Conservation (phyloP, 2,888 invertebrate species). For the Platycheirus rosarum region DNA sequence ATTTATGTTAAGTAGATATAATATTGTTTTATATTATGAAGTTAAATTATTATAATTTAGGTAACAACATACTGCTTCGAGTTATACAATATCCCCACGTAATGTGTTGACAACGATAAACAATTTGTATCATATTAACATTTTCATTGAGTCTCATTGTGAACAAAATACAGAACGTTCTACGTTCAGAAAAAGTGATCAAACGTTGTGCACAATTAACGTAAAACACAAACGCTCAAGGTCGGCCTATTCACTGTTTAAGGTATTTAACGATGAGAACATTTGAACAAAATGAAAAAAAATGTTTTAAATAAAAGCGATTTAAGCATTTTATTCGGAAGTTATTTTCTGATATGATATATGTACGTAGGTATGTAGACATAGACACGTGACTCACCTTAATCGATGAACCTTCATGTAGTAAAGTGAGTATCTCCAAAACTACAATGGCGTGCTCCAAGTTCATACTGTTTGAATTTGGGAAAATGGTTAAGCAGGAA, state of each 20-base stretch:
- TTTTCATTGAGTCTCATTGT: conserved; percentile 59
- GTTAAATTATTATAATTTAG: background rate
- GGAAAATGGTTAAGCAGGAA: conserved; percentile 35
- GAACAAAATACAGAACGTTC: conserved; percentile 22
- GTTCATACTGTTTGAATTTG: conserved; percentile 56
- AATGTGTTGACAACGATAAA: conserved; percentile 36
- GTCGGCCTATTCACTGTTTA: conserved; percentile 19
- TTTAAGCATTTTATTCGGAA: conserved; percentile 27
- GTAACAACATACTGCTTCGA: background rate
- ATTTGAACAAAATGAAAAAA: conserved; percentile 15
- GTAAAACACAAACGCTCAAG: conserved; percentile 35
- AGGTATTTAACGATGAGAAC: conserved; percentile 45
- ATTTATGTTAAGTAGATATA: background rate
- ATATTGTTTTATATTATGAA: background rate
- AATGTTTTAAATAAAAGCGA: conserved; percentile 24
- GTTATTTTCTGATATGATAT: background rate
- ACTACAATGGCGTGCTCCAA: conserved; percentile 67
- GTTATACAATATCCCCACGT: conserved; percentile 32
- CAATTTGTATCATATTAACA: conserved; percentile 39
- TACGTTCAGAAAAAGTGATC: conserved; percentile 31
- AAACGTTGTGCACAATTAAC: conserved; percentile 45
- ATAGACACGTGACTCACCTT: conserved; percentile 75
- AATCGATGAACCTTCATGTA: conserved; percentile 63
- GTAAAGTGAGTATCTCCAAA: conserved; percentile 66
- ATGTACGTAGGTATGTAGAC: conserved; percentile 38